Percentiles rank a stretch among this genome's conserved stretches.
These are phyloP conservation scores for Melanocharis versteri DNA, from an alignment of 2,113 vertebrate species.

Conservation along the genomic window DNA sequence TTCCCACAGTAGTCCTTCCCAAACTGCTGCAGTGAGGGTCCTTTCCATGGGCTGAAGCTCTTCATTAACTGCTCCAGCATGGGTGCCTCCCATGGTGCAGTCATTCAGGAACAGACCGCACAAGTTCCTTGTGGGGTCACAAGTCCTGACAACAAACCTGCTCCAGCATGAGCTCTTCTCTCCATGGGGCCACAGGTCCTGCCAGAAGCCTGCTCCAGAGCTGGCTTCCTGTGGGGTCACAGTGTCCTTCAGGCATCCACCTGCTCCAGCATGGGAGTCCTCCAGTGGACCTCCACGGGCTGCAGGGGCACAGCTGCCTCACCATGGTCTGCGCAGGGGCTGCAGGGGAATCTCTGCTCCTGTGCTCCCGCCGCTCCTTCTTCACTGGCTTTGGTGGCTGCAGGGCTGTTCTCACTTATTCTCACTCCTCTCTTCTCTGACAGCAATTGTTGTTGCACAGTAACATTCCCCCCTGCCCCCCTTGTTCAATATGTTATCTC, in stretches of 20 bases:
- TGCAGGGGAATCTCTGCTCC: neutral
- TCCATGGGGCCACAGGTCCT: neutral
- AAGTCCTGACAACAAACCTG: neutral
- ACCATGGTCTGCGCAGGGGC: neutral
- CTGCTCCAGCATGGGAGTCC: neutral
- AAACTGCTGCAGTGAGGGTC: neutral
- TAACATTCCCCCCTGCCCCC: fast-evolving
- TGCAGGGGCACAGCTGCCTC: neutral
- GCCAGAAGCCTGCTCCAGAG: neutral
- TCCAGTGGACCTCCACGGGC: no score
- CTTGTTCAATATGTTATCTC: neutral
- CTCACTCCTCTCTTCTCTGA: neutral
- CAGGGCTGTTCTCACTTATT: neutral
- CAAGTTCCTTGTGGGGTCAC: fast-evolving
- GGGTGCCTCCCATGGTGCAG: neutral
- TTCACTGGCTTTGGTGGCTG: neutral
- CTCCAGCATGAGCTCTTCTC: fast-evolving
- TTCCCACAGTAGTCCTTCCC: neutral
- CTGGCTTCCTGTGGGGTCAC: neutral
- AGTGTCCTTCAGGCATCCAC: neutral
- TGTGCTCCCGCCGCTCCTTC: neutral
- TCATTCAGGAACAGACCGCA: neutral
- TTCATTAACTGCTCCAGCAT: neutral
- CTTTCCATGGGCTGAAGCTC: neutral
- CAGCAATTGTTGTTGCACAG: neutral